Evolutionary conservation across 2,113 vertebrate genomes (phyloP).

Genomic region (Platycercus adscitus): DNA sequence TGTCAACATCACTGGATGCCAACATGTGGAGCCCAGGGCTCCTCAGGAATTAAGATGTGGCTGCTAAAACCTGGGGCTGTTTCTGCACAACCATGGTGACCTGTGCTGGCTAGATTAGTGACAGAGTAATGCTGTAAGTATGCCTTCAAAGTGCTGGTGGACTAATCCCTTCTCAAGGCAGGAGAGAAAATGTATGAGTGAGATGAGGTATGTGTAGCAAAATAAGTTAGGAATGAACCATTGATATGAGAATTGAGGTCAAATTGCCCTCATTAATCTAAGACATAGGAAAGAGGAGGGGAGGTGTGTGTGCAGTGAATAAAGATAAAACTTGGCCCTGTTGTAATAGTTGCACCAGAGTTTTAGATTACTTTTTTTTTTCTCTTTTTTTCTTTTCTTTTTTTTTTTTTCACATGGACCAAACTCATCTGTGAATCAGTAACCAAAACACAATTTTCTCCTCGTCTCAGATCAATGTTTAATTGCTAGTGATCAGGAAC

Average conservation of each 20-base stretch:
- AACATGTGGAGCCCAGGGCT: neutral
- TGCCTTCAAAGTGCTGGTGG: neutral
- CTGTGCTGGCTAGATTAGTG: neutral
- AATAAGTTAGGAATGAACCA: neutral
- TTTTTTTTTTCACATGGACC: neutral
- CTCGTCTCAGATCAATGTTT: neutral
- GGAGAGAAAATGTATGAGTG: neutral
- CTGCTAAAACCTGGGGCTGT: neutral
- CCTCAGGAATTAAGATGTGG: neutral
- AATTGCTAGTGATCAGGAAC: neutral
- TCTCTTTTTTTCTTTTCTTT: neutral
- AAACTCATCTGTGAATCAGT: neutral
- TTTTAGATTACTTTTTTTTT: neutral
- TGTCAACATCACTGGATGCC: neutral
- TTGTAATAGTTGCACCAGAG: neutral
- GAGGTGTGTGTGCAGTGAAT: rapidly evolving
- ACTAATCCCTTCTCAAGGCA: neutral
- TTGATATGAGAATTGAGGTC: neutral
- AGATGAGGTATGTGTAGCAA: neutral
- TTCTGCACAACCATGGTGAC: neutral
- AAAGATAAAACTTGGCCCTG: neutral
- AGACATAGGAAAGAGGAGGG: neutral
- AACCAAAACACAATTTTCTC: neutral
- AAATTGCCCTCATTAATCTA: neutral
- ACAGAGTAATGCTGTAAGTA: neutral